These are phyloP conservation scores for Cataglyphis cursor DNA, from an alignment of 2,888 invertebrate genomes.

Conservation along the genomic window DNA sequence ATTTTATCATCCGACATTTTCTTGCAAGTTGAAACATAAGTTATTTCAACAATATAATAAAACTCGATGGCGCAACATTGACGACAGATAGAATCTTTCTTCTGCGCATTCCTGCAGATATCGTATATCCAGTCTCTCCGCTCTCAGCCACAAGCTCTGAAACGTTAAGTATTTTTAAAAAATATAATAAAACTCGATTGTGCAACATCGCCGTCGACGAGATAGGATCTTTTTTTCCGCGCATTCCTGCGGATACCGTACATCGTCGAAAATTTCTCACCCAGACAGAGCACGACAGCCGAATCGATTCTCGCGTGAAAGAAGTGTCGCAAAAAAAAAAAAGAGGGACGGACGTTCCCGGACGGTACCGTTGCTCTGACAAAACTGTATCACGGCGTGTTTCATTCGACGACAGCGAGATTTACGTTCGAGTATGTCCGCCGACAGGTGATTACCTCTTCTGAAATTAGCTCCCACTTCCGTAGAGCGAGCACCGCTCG, in stretches of 20 bases:
- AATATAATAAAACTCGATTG: not conserved
- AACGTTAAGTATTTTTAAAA: not conserved
- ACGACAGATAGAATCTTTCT: not conserved
- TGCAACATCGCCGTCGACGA: not conserved
- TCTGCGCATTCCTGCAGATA: slow-evolving; percentile 29
- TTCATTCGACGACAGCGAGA: slow-evolving; percentile 59
- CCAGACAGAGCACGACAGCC: slow-evolving; percentile 2
- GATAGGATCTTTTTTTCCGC: slow-evolving; percentile 15
- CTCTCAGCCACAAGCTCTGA: not conserved
- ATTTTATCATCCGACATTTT: not conserved
- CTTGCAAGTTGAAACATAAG: not conserved
- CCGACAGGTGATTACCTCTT: slow-evolving; percentile 50
- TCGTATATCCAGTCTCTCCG: not conserved
- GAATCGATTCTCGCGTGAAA: slow-evolving; percentile 11
- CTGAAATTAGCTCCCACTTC: slow-evolving; percentile 63
- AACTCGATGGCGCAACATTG: not conserved
- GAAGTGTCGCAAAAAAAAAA: slow-evolving; percentile 52
- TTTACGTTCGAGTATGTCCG: slow-evolving; percentile 39
- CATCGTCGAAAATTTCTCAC: slow-evolving; percentile 14
- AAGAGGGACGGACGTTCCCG: slow-evolving; percentile 48
- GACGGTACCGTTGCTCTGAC: slow-evolving; percentile 69
- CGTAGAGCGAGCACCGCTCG: not conserved
- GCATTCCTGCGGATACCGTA: slow-evolving; percentile 44
- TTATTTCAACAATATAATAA: not conserved
- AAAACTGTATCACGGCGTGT: slow-evolving; percentile 66